Percentiles rank a stretch among this genome's conserved stretches.
These are phyloP conservation scores for Empis livida DNA, from an alignment of 2,888 invertebrate genomes.

Conservation along the genomic window DNA sequence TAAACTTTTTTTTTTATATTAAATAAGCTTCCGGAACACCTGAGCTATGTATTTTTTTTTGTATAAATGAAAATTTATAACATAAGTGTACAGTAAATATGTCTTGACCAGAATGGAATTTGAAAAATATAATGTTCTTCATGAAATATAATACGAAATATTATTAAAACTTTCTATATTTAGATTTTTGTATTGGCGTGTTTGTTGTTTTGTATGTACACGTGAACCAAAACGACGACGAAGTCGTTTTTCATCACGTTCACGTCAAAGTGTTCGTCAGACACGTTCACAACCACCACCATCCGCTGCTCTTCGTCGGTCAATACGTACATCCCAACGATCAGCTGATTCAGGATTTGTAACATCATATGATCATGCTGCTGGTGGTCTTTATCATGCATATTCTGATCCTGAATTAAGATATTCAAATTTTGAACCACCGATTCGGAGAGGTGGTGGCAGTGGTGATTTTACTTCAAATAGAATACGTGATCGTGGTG, in stretches of 20 bases:
- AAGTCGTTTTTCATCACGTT: conserved; percentile 20
- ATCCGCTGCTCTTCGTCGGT: conserved; percentile 36
- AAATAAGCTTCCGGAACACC: no score
- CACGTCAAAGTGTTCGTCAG: conserved; percentile 19
- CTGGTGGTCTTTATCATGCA: conserved; percentile 45
- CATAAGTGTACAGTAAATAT: no score
- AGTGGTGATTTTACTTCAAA: conserved; percentile 9
- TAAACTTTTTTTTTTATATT: no score
- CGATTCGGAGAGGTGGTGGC: conserved; percentile 9
- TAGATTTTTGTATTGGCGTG: conserved; percentile 84
- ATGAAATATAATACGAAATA: no score
- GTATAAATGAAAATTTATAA: no score
- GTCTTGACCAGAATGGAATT: no score
- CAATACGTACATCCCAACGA: conserved; percentile 45
- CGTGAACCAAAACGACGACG: conserved; percentile 50
- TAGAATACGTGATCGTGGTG: conserved; percentile 9
- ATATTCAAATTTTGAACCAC: not conserved
- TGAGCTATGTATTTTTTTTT: no score
- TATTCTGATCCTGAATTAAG: conserved; percentile 59
- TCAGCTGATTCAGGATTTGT: conserved; percentile 51
- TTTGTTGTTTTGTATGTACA: conserved; percentile 82
- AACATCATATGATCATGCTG: conserved; percentile 36
- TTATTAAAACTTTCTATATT: conserved; percentile 1
- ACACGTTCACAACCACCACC: conserved; percentile 37
- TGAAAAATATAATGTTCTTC: no score